Conservation (phyloP, 2,797 vertebrate genomes). For the Molothrus ater region DNA sequence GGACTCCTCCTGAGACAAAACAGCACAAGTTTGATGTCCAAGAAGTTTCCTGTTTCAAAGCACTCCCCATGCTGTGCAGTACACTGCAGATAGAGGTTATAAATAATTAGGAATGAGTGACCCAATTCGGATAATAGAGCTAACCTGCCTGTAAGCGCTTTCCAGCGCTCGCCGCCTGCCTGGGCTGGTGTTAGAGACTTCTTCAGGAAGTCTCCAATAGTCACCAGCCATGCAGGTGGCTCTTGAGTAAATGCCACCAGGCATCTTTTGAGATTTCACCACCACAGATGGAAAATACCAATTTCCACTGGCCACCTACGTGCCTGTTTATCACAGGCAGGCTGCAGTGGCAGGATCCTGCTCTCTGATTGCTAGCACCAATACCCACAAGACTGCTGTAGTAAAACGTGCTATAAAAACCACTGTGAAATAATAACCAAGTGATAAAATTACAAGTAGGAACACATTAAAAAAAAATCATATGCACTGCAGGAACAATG, state of each 20-base stretch:
- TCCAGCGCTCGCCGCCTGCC: background rate
- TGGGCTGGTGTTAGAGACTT: background rate
- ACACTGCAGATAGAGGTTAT: background rate
- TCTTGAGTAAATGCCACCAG: background rate
- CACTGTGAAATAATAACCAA: slow-evolving; percentile 66
- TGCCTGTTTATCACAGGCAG: background rate
- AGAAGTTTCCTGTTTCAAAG: background rate
- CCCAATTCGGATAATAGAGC: background rate
- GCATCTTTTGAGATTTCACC: background rate
- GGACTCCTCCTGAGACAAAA: slow-evolving; percentile 16
- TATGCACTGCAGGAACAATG: slow-evolving; percentile 48
- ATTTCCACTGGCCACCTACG: background rate
- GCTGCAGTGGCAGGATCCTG: background rate
- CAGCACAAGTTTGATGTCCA: background rate
- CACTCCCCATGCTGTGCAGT: background rate
- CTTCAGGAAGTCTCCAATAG: background rate
- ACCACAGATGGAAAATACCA: background rate
- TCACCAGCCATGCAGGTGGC: background rate
- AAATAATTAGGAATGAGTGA: slow-evolving; percentile 56
- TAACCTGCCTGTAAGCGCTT: background rate
- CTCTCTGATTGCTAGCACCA: background rate
- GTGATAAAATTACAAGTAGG: slow-evolving; percentile 69
- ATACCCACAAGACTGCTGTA: slow-evolving; percentile 36
- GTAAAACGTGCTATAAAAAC: slow-evolving; percentile 62
- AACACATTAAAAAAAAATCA: slow-evolving; percentile 50